Evolutionary conservation across 2,113 vertebrate species (phyloP).

Genomic region (Aptenodytes patagonicus): DNA sequence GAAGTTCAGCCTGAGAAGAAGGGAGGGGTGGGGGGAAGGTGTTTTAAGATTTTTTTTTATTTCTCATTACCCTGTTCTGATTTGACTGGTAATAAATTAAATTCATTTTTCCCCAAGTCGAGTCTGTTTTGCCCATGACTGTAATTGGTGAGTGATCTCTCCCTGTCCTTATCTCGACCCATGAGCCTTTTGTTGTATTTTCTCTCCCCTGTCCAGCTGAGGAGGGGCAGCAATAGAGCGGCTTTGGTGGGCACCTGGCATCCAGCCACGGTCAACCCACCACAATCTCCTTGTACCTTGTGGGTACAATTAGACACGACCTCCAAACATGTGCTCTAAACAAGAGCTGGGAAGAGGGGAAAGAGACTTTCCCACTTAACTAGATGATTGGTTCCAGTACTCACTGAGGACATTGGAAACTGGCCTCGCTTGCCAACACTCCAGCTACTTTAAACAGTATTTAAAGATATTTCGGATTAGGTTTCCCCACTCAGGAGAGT

Average conservation of each 20-base stretch:
- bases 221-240: neutral
- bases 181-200: neutral
- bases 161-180: neutral
- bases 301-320: neutral
- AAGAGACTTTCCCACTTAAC: neutral
- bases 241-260: neutral
- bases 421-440: neutral
- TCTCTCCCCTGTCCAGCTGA: neutral
- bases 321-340: accelerated
- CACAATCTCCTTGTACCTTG: neutral
- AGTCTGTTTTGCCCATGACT: neutral
- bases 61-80: neutral
- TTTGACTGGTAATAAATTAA: neutral
- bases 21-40: neutral
- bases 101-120: neutral
- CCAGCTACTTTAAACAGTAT: neutral
- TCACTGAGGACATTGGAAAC: neutral
- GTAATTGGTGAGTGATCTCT: neutral
- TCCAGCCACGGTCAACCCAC: neutral
- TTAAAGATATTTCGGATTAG: neutral
- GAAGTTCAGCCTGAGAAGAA: neutral
- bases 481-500: neutral
- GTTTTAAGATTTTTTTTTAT: neutral
- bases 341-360: neutral
- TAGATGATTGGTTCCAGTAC: neutral